Conservation (phyloP, 2,797 vertebrate genomes). For the Chiroxiphia lanceolata region DNA sequence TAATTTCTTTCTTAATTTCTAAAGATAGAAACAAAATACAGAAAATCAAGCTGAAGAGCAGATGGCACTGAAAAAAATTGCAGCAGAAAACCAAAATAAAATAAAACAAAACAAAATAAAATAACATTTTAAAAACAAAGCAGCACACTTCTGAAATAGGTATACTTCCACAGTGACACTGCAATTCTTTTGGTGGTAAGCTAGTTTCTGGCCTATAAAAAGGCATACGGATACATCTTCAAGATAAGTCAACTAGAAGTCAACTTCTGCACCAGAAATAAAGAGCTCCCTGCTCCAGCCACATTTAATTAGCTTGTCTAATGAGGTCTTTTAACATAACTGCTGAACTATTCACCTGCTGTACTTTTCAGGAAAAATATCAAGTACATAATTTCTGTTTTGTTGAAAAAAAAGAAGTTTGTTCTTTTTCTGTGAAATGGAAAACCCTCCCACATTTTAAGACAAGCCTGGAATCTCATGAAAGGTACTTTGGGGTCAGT, state of each 20-base stretch:
- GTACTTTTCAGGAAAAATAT: constrained; percentile 8
- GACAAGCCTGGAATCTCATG: not conserved
- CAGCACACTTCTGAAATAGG: not conserved
- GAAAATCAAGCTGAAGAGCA: not conserved
- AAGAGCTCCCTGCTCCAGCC: not conserved
- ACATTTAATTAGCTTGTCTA: constrained; percentile 14
- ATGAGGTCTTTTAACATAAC: constrained; percentile 18
- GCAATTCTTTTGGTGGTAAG: not conserved
- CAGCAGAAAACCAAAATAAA: not conserved
- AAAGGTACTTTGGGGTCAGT: not conserved
- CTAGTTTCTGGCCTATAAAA: not conserved
- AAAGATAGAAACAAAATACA: not conserved
- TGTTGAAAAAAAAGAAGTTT: not conserved
- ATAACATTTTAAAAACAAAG: not conserved
- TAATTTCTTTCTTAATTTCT: not conserved
- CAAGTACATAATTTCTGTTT: not conserved
- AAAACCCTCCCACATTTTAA: not conserved
- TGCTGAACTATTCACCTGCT: constrained; percentile 21
- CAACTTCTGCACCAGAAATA: not conserved
- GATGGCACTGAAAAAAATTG: not conserved
- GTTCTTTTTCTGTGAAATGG: not conserved
- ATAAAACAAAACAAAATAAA: not conserved
- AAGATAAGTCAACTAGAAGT: not conserved
- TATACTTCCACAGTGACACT: not conserved
- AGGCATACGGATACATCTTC: not conserved